Conservation (phyloP, 2,113 vertebrate species). For the Coturnix japonica region DNA sequence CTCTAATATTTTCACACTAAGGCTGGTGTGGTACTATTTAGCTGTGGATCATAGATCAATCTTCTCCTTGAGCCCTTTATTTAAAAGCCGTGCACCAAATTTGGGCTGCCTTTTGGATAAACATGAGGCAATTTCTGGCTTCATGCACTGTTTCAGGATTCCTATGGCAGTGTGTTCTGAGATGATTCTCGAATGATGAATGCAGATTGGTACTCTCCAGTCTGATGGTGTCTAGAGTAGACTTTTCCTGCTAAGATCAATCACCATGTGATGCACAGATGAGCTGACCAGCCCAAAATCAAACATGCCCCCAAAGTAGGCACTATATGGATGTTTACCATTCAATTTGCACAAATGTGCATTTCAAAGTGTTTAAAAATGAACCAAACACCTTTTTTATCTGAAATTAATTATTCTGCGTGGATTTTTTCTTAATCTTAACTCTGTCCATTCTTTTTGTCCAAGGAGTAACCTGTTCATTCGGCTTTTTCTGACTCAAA, state of each 20-base stretch:
- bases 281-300: background rate
- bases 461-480: background rate
- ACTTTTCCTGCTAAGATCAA: background rate
- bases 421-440: background rate
- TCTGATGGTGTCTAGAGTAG: no score
- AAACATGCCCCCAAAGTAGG: background rate
- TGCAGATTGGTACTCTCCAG: background rate
- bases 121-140: background rate
- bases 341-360: background rate
- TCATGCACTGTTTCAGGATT: background rate
- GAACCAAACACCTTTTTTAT: background rate
- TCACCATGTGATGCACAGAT: background rate
- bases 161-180: background rate
- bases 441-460: background rate
- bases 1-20: background rate
- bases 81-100: background rate
- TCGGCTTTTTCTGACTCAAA: background rate
- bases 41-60: background rate
- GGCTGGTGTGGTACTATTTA: background rate
- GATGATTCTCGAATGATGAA: background rate
- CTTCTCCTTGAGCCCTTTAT: background rate
- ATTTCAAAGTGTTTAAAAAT: background rate
- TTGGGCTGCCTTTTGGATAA: background rate
- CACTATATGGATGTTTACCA: background rate
- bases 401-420: background rate